phyloP scores from a whole-genome alignment of 2,888 invertebrate species.

The Sminthurides aquaticus region DNA sequence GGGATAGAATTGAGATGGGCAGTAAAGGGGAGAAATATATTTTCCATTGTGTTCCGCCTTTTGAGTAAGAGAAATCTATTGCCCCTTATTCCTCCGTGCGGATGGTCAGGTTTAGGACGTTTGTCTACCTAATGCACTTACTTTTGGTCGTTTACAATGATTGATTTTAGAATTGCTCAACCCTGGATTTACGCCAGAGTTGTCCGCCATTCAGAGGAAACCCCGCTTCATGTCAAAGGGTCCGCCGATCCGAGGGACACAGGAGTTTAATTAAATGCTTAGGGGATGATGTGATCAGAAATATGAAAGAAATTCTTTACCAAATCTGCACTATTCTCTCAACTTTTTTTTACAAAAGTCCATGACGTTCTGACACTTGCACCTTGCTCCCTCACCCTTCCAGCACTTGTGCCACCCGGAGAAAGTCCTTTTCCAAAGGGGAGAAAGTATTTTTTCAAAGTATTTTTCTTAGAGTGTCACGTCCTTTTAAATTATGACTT shows the following conservation, averaged over 20 bases:
- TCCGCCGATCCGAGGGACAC: too few species aligned
- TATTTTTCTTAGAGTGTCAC: constrained; percentile 10
- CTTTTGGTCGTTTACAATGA: constrained; percentile 21
- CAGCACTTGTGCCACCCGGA: background rate
- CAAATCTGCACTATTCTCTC: too few species aligned
- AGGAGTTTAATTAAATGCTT: background rate
- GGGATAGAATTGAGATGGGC: background rate
- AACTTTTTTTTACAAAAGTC: too few species aligned
- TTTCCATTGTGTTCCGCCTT: background rate
- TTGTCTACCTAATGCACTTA: constrained; percentile 20
- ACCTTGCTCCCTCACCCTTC: background rate
- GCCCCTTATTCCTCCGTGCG: background rate
- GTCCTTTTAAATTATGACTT: constrained; percentile 23
- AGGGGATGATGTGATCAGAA: too few species aligned
- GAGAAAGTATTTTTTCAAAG: constrained; percentile 6
- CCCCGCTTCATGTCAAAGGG: too few species aligned
- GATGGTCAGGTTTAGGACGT: constrained; percentile 13
- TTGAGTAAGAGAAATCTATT: background rate
- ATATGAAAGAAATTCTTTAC: too few species aligned
- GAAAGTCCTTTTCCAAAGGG: constrained; percentile 2
- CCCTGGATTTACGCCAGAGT: background rate
- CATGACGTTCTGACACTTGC: background rate
- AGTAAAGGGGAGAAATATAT: background rate
- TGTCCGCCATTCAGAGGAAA: too few species aligned
- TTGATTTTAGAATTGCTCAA: constrained; percentile 13